Conservation (phyloP, 2,797 vertebrate species). For the Platalea minor region DNA sequence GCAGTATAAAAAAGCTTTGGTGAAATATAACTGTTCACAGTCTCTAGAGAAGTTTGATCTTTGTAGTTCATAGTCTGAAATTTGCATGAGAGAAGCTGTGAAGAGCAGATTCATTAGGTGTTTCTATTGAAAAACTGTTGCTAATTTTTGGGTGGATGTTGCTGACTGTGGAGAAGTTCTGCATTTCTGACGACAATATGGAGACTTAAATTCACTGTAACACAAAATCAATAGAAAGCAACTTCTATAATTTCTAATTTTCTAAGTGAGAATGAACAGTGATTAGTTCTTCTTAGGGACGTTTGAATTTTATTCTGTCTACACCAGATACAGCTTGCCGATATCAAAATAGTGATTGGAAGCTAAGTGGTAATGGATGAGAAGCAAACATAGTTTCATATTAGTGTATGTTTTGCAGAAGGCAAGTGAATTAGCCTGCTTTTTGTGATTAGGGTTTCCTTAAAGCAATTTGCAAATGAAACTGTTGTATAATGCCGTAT, state of each 20-base stretch:
- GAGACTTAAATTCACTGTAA: not conserved
- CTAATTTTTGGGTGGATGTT: not conserved
- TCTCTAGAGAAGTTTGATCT: not conserved
- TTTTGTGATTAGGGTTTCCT: not conserved
- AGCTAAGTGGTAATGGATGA: not conserved
- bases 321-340: not conserved
- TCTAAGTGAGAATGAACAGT: not conserved
- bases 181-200: not conserved
- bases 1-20: not conserved
- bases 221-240: constrained; percentile 8
- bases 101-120: not conserved
- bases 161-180: not conserved
- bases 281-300: not conserved
- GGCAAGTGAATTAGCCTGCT: not conserved
- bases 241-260: not conserved
- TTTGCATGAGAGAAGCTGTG: not conserved
- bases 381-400: not conserved
- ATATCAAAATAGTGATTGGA: not conserved
- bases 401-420: not conserved
- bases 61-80: not conserved
- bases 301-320: constrained; percentile 35
- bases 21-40: not conserved
- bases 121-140: not conserved
- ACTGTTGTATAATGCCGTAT: not conserved
- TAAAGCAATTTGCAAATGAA: not conserved